Evolutionary conservation across 2,113 vertebrate genomes (phyloP), one percentile per base, ranked within the genome.

Genomic region (Rhadina sibilatrix): DNA sequence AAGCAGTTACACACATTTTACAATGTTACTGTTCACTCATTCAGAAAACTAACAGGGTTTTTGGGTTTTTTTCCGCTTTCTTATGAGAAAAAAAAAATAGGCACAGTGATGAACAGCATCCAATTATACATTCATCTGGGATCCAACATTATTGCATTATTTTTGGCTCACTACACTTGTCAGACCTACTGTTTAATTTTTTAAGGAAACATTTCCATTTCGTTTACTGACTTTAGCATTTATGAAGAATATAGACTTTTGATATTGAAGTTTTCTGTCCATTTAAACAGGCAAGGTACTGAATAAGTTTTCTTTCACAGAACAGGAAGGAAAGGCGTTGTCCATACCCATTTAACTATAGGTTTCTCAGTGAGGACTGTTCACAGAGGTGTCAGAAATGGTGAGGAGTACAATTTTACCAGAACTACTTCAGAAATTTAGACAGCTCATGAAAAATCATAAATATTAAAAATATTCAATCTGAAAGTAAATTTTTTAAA

Each of bases 21-120:
- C 77, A 93, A 89, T 70, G 72, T 76, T 93, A 49, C 86, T 96
- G 80, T 86, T 96, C 93, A 71, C 75, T 92, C 88, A 94, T 72
- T 95, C 95, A 96, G 93, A 96, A 96, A 92, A 85, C 35, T 54
- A 82, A 44, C 87, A 89, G 83, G 66, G 33, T 13, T 17, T 38
- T 92, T 85, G 66, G 33, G 9, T 17, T 38, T 92, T 85, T 93
- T 50, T 76, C 64, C 0, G 0, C 60, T 87, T 92, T n/a, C 72
- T 77, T 90, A 74, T 19, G 68, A 78, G 63, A 17, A 86, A 95
- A 83, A 83, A 83, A 83, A 84, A 56, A 31, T 53, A 93, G 44
- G 52, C 81, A 61, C 52, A 0, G 0, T 65, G 79, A 86, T 71
- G 59, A 72, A 75, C 42, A 76, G 53, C 79, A 71, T 94, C 71